Evolutionary conservation across 1,140 invertebrate genomes (phyloP).

Genomic region (Atopsyche davidsoni): DNA sequence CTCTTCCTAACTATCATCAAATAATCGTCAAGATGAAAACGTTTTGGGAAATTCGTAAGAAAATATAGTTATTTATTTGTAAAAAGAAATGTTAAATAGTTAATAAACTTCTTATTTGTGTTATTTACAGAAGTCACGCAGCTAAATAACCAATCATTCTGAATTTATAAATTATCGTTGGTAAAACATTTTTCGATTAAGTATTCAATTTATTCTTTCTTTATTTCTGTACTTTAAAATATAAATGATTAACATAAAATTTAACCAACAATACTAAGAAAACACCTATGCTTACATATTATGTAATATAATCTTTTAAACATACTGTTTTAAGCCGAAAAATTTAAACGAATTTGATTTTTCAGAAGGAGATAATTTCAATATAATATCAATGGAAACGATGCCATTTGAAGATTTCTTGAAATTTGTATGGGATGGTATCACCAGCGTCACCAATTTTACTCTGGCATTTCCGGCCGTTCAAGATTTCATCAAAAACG

Average conservation of each 20-base stretch:
- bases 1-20: conserved; percentile 18
- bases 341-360: too few species aligned
- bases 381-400: conserved; percentile 15
- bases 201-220: too few species aligned
- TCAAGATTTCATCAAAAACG: conserved; percentile 36
- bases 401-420: conserved; percentile 1
- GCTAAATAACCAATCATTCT: too few species aligned
- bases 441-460: conserved; percentile 33
- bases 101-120: neutral
- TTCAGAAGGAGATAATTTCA: conserved; percentile 8
- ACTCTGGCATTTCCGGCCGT: conserved; percentile 36
- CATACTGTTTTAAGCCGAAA: too few species aligned
- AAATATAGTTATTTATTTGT: conserved; percentile 4
- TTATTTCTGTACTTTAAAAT: too few species aligned
- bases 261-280: too few species aligned
- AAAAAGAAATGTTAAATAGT: neutral
- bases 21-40: conserved; percentile 9
- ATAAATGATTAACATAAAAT: too few species aligned
- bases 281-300: too few species aligned
- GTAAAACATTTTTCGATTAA: too few species aligned
- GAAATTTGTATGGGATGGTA: conserved; percentile 13
- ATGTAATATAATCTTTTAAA: too few species aligned
- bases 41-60: conserved; percentile 21
- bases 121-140: too few species aligned
- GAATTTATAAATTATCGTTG: too few species aligned